Evolutionary conservation across 2,797 vertebrate species (phyloP).

Genomic region (Sebastes nivosus): DNA sequence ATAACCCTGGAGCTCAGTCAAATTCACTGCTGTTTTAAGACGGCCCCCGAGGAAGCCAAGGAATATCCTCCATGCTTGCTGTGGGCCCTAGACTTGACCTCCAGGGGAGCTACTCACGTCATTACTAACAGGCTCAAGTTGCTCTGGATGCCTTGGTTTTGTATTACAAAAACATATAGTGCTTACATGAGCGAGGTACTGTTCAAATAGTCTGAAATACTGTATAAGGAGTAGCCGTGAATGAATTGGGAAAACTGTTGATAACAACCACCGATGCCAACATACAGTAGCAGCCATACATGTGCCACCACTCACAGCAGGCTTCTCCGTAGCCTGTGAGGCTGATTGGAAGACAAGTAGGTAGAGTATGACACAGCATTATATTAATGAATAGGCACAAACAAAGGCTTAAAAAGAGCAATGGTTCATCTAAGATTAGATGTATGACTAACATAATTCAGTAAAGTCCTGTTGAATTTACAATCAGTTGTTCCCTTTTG

Average conservation of each 20-base stretch:
- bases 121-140: conserved; percentile 39
- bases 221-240: not conserved
- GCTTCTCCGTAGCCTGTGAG: not conserved
- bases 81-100: conserved; percentile 64
- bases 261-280: not conserved
- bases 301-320: not conserved
- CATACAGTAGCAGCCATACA: not conserved
- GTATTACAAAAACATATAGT: conserved; percentile 33
- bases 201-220: not conserved
- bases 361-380: not conserved
- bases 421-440: not conserved
- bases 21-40: conserved; percentile 67
- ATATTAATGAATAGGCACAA: not conserved
- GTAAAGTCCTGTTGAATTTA: not conserved
- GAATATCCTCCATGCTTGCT: conserved; percentile 44
- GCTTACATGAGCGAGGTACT: not conserved
- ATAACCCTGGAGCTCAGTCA: conserved; percentile 68
- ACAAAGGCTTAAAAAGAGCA: not conserved
- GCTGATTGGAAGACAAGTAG: too few relatives aligned
- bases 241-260: not conserved
- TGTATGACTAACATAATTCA: not conserved
- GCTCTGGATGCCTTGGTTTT: conserved; percentile 5
- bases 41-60: conserved; percentile 27
- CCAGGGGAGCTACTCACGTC: conserved; percentile 40
- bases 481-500: not conserved